phyloP scores from a whole-genome alignment of 2,797 vertebrate genomes.

The Paedocypris micromegethes region DNA sequence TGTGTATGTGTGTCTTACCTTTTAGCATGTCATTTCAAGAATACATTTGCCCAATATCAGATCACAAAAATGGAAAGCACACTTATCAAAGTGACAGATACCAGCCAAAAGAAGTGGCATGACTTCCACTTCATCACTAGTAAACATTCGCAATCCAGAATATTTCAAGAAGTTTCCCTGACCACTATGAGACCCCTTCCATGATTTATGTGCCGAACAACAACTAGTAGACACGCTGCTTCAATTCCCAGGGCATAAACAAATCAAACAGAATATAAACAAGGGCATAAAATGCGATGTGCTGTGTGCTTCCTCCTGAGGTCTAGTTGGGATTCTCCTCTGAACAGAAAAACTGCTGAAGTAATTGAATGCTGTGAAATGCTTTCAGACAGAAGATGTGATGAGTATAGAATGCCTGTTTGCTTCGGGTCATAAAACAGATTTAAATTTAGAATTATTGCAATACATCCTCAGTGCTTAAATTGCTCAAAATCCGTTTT shows the following conservation, averaged over 20 bases:
- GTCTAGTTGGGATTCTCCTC: slow-evolving; percentile 37
- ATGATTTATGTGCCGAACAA: slow-evolving; percentile 39
- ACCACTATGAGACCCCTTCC: slow-evolving; percentile 4
- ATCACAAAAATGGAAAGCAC: neutral
- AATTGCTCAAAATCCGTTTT: neutral
- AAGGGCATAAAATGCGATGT: slow-evolving; percentile 43
- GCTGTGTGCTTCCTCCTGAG: slow-evolving; percentile 18
- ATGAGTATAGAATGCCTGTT: neutral
- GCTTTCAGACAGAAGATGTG: slow-evolving; percentile 17
- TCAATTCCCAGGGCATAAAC: slow-evolving; percentile 41
- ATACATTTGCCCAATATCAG: neutral
- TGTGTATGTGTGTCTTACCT: neutral
- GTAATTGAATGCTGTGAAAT: slow-evolving; percentile 44
- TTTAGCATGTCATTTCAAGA: neutral
- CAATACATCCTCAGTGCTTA: neutral
- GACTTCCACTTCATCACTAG: slow-evolving; percentile 4
- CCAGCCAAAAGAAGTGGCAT: neutral
- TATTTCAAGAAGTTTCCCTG: slow-evolving; percentile 7
- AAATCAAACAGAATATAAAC: slow-evolving; percentile 50
- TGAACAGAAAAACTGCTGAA: slow-evolving; percentile 38
- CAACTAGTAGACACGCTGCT: slow-evolving; percentile 26
- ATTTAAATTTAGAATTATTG: slow-evolving; percentile 21
- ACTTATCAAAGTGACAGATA: neutral
- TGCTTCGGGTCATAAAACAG: slow-evolving; percentile 18
- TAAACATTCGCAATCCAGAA: slow-evolving; percentile 11